phyloP scores from a whole-genome alignment of 2,888 invertebrate species.

The Diarsia rubi region DNA sequence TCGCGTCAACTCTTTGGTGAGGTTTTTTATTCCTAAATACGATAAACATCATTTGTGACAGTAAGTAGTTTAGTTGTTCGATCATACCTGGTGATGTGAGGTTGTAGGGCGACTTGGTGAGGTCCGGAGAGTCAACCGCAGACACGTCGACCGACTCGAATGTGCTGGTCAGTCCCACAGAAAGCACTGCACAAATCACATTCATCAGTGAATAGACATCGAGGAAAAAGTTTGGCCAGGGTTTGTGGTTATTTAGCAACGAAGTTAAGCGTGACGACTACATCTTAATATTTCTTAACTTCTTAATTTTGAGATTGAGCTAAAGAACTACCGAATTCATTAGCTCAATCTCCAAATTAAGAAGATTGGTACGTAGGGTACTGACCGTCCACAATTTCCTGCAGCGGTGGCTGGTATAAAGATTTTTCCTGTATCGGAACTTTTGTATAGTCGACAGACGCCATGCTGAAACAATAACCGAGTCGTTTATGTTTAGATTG shows the following conservation, averaged over 20 bases:
- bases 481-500: not conserved
- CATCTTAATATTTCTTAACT: too few relatives aligned
- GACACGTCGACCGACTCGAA: constrained; percentile 94
- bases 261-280: too few relatives aligned
- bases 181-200: constrained; percentile 91
- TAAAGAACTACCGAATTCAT: too few relatives aligned
- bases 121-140: constrained; percentile 96
- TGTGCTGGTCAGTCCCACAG: constrained; percentile 92
- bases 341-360: too few relatives aligned
- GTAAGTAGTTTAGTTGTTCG: not conserved
- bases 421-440: constrained; percentile 90
- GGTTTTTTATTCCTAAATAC: not conserved
- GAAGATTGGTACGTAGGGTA: too few relatives aligned
- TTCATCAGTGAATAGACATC: not conserved
- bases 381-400: constrained; percentile 93
- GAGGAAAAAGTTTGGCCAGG: not conserved
- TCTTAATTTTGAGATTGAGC: too few relatives aligned
- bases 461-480: constrained; percentile 77
- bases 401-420: constrained; percentile 91
- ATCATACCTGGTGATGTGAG: constrained; percentile 94
- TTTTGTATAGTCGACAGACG: constrained; percentile 80
- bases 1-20: not conserved
- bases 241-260: not conserved
- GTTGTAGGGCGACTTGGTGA: constrained; percentile 94
- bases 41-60: not conserved